Evolutionary conservation across 2,888 invertebrate species (phyloP), one percentile per base, ranked within the genome.

Genomic region (Chironomus riparius): DNA sequence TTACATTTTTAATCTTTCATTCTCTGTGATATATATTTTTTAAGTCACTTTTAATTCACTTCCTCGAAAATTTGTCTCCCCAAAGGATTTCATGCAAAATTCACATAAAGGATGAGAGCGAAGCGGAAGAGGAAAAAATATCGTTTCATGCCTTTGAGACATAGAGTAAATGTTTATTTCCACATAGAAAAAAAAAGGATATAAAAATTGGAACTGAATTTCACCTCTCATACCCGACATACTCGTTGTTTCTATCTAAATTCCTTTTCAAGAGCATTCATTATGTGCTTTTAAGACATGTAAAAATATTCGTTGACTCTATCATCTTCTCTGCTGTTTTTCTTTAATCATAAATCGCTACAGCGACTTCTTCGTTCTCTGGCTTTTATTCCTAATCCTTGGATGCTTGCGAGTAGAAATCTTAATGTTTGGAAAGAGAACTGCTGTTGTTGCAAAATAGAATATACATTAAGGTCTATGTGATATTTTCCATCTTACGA

Each of bases 141-240:
- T 71, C 71, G 50, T 24, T 71, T 71, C 71, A 22, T 71, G 61
- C 71, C 71, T 71, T 56, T 15, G 61, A 71, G 70, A 47, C 21
- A 70, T 18, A 70, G 15, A 48, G 21, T 47, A 47, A 70, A 70
- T 70, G 70, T 70, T 70, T 69, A 56, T 56, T 56, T 56, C 18
- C 15, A 56, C 15, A 56, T 38, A 38, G 38, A 38, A 38, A 38
- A 28, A 6, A 28, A 10, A 10, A 38, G 38, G 38, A 38, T 10
- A 56, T 15, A 18, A 70, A 48, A n/a, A 69, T 15, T 65, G n/a
- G 13, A 22, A 18, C 18, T 22, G 12, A 65, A 38, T 38, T 10
- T 24, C 4, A 68, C 18, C 68, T 15, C 68, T n/a, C 68, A 13
- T 1, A 12, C 4, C 15, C 50, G 5, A 50, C 50, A 10, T 15